Evolutionary conservation across 2,797 vertebrate species (phyloP).

Genomic region (Rallus crepitans): DNA sequence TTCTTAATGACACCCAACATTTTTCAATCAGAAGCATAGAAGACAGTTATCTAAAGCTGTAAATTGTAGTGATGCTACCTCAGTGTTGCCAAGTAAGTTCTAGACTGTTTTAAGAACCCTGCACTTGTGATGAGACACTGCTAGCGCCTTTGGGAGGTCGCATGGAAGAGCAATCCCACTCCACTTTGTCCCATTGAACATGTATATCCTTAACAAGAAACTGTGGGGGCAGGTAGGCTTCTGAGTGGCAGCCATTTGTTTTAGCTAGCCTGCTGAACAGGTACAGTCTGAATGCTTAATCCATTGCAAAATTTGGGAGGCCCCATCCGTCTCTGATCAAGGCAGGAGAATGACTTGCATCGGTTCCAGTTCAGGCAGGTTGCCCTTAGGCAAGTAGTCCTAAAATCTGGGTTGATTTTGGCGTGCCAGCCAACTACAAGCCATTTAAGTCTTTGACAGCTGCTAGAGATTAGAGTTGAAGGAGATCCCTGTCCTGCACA

Average conservation of each 20-base stretch:
- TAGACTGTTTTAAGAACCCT: neutral
- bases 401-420: neutral
- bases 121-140: neutral
- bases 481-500: constrained; percentile 32
- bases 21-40: neutral
- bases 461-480: constrained; percentile 50
- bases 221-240: accelerated
- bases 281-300: neutral
- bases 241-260: neutral
- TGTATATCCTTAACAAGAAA: neutral
- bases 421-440: neutral
- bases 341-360: neutral
- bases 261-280: neutral
- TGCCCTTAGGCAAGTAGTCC: neutral
- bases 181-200: neutral
- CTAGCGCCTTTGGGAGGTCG: neutral
- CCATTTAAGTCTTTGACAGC: constrained; percentile 35
- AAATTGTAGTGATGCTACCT: neutral
- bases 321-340: neutral
- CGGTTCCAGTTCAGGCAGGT: neutral
- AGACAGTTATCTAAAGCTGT: neutral
- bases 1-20: neutral
- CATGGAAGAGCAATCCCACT: neutral
- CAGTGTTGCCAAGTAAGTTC: neutral
- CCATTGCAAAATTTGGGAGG: neutral